Base-by-base conservation (phyloP, 92 coral and sea anemone genomes). In the Palythoa heliodiscus region DNA sequence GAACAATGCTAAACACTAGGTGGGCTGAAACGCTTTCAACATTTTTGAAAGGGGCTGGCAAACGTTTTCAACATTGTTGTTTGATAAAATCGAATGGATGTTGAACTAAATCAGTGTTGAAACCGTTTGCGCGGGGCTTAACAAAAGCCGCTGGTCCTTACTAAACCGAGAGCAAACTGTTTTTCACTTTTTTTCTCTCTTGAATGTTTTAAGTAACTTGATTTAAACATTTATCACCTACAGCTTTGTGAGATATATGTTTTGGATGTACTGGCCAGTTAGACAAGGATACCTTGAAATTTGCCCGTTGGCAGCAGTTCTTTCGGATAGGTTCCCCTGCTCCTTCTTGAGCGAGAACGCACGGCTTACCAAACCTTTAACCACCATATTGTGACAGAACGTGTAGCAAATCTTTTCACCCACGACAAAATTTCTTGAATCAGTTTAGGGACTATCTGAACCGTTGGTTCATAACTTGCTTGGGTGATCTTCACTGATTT, bases 271-370 rank as follows among this genome's bases (percentile, higher is more conserved):
- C 67, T 17, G 67, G 5, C 0, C 15, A 63, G 10, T 4, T n/a
- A 17, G 1, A 19, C 4, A 64, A 35, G 37, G 25, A 4, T 80
- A 80, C 84, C 84, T 80, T 66, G 84, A 80, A 64, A 80, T 43
- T 61, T 20, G 60, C 23, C 74, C 74, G 39, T 80, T 80, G 39
- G 39, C 70, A 7, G 58, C 24, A 43, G 50, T 43, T 11, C 11
- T 16, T 11, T 29, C 68, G 14, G 82, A 77, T 35, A 15, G 69
- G 23, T 20, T 47, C 4, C 74, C 4, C 24, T 47, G 47, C 10
- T 66, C 61, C 22, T 80, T 80, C 73, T 37, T 68, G 23, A 25
- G 16, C 6, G 29, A 40, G 37, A 68, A 66, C 73, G 73, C 60
- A 47, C 66, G 73, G 47, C 37, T 47, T 38, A 66, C 52, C 16